phyloP scores from a whole-genome alignment of 2,113 vertebrate genomes.

The Dinomys branickii region DNA sequence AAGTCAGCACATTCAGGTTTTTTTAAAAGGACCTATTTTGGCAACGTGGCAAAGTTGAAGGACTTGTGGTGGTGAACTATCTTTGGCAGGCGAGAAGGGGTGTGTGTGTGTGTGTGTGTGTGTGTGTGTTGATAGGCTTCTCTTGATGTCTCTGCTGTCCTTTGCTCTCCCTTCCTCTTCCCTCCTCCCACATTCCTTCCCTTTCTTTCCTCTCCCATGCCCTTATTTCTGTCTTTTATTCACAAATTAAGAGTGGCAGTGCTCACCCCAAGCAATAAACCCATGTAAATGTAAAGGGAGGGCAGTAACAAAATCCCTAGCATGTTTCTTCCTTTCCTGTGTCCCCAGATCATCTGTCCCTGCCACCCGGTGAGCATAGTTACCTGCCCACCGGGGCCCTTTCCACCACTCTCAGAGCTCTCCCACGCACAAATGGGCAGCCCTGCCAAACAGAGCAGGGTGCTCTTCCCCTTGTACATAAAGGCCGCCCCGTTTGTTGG shows the following conservation, averaged over 20 bases:
- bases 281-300: rapidly evolving
- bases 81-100: not conserved
- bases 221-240: not conserved
- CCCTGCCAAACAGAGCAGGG: rapidly evolving
- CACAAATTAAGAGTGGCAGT: not conserved
- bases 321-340: rapidly evolving
- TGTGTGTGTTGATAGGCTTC: not conserved
- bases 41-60: not conserved
- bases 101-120: not conserved
- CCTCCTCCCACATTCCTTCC: not conserved
- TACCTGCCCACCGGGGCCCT: not conserved
- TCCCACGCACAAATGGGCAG: rapidly evolving
- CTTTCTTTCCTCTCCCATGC: not conserved
- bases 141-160: too few species aligned
- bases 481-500: rapidly evolving
- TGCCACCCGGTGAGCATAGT: rapidly evolving
- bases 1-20: conserved; percentile 1
- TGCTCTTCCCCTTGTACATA: not conserved
- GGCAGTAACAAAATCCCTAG: not conserved
- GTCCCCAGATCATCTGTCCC: rapidly evolving
- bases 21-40: not conserved
- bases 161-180: too few species aligned
- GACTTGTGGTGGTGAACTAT: not conserved
- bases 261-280: not conserved
- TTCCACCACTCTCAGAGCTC: not conserved